Evolutionary conservation across 2,113 vertebrate genomes (phyloP).

Genomic region (Rhombomys opimus): DNA sequence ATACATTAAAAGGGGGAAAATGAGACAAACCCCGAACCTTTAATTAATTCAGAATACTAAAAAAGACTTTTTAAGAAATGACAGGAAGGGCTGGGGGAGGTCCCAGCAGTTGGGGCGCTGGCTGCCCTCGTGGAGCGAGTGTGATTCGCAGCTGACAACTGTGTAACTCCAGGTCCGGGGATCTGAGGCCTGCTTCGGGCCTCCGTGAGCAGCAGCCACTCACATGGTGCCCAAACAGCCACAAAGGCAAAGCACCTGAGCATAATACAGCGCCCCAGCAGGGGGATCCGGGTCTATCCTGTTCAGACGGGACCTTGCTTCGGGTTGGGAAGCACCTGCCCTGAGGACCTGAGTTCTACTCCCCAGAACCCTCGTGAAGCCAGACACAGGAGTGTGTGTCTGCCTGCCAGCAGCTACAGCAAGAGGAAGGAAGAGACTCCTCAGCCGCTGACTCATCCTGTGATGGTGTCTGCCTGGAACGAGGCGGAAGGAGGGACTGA

Average conservation of each 20-base stretch:
- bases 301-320: not conserved
- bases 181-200: not conserved
- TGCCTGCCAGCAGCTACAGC: not conserved
- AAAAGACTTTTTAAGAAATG: not conserved
- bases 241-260: not conserved
- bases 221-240: not conserved
- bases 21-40: not conserved
- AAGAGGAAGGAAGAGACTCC: not conserved
- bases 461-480: not conserved
- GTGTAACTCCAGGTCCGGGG: not conserved
- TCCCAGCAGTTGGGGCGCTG: too few species aligned
- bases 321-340: too few species aligned
- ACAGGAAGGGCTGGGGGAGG: not conserved
- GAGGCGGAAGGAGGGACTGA: not conserved
- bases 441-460: not conserved
- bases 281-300: too few species aligned
- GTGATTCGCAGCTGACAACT: not conserved
- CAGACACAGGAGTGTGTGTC: not conserved
- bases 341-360: not conserved
- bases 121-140: not conserved
- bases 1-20: not conserved
- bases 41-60: not conserved
- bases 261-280: not conserved
- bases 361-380: not conserved
- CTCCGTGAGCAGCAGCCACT: not conserved